A percentile compares a stretch with the other conserved stretches of the same genome.
Conservation (phyloP, 2,797 vertebrate genomes). For the Taenioides sp. region DNA sequence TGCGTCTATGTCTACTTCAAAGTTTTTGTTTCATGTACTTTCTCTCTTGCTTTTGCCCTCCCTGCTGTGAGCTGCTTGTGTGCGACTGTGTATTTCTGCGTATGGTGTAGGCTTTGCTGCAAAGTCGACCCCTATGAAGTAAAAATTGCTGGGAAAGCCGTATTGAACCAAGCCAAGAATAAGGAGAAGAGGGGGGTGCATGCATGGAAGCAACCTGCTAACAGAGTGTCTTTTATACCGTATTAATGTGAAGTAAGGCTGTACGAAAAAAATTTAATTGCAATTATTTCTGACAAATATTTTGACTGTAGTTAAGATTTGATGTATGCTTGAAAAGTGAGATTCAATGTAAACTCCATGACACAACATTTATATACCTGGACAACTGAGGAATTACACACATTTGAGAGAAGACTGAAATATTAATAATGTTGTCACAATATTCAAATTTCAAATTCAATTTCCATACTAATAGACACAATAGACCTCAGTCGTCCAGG, state of each 20-base stretch:
- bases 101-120: slow-evolving; percentile 35
- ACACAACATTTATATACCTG: too few relatives aligned
- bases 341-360: too few relatives aligned
- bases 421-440: too few relatives aligned
- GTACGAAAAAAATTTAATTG: too few relatives aligned
- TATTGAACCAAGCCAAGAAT: slow-evolving; percentile 33
- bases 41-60: slow-evolving; percentile 35
- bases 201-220: slow-evolving; percentile 49
- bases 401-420: too few relatives aligned
- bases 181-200: slow-evolving; percentile 23
- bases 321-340: too few relatives aligned
- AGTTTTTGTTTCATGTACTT: slow-evolving; percentile 57
- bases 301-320: too few relatives aligned
- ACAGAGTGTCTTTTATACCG: slow-evolving; percentile 67
- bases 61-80: slow-evolving; percentile 54
- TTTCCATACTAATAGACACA: too few relatives aligned
- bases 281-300: too few relatives aligned
- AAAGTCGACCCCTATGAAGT: slow-evolving; percentile 49
- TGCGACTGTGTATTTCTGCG: slow-evolving; percentile 55
- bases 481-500: too few relatives aligned
- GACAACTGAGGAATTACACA: too few relatives aligned
- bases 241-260: slow-evolving; percentile 43
- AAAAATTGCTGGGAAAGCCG: slow-evolving; percentile 59
- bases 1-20: slow-evolving; percentile 49
- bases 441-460: too few relatives aligned